Base-by-base conservation (phyloP, 2,888 invertebrate species). In the Phytoseiulus persimilis region DNA sequence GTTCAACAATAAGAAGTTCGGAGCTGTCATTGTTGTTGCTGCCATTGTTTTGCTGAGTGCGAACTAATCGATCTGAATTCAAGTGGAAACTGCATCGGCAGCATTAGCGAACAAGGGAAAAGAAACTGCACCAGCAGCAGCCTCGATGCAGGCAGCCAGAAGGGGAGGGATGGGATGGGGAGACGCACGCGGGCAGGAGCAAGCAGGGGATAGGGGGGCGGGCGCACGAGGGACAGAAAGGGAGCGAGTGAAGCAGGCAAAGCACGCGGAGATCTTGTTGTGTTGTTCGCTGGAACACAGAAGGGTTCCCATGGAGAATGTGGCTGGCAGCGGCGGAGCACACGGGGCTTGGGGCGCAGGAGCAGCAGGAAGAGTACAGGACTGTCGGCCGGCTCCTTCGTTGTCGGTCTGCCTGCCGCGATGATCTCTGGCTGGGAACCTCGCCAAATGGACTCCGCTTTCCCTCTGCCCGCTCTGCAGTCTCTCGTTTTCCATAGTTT, bases 391-490 rank as follows among this genome's bases (percentile, higher is more conserved):
- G 65, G 39, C 9, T 39, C 5, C 9, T 39, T 39, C 39, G 9
- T 9, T 3, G 9, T 9, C 9, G 39, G 39, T 39, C 28, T 65
- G 65, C 28, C n/a, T 65, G 65, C 65, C 65, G 18, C 65, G 28
- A 65, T 65, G 65, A 65, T 65, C 65, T 65, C 65, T 65, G 1
- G 65, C 65, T 65, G 87, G 87, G 87, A 87, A 87, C 87, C n/a
- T 28, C 87, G 87, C 87, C 87, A 87, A 87, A 87, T 87, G 87
- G n/a, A 23, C 32, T 45, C 31, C 28, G 11, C 31, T 32, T 32
- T 87, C 87, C 31, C 32, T 65, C 65, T 23, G 65, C 65, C 28
- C 18, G 18, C 14, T 65, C 28, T 23, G 65, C 5, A 65, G 39
- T 3, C 39, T 9, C 39, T 39, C 39, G 39, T 39, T 65, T 65